Conservation (phyloP, 2,888 invertebrate species). For the Pinctada fucata region DNA sequence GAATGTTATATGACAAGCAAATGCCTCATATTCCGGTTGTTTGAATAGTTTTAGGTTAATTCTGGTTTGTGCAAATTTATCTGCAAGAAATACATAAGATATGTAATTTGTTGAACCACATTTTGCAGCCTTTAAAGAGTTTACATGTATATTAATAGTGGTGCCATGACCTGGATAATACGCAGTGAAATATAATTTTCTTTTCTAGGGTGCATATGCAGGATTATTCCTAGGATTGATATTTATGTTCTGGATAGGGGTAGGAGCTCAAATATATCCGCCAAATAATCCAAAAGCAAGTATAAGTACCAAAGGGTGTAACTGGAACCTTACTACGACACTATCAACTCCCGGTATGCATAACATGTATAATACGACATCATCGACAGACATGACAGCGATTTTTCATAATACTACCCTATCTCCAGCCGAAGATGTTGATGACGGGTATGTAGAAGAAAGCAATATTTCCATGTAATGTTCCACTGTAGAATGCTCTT, state of each 20-base stretch:
- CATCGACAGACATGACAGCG: constrained; percentile 14
- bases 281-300: constrained; percentile 48
- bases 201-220: constrained; percentile 82
- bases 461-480: too few species aligned
- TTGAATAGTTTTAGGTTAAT: too few species aligned
- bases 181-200: too few species aligned
- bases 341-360: constrained; percentile 34
- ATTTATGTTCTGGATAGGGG: constrained; percentile 89
- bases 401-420: neutral
- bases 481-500: too few species aligned
- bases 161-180: too few species aligned
- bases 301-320: constrained; percentile 48
- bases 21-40: too few species aligned
- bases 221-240: constrained; percentile 83
- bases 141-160: too few species aligned
- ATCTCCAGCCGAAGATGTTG: neutral
- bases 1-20: too few species aligned
- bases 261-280: constrained; percentile 83
- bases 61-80: too few species aligned
- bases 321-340: constrained; percentile 56
- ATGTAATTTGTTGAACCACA: too few species aligned
- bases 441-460: neutral
- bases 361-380: neutral
- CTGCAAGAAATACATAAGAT: too few species aligned
- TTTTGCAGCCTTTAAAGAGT: too few species aligned